Evolutionary conservation across 1,140 invertebrate species (phyloP), one percentile per base, ranked within the genome.

Genomic region (Platorchestia sp.): DNA sequence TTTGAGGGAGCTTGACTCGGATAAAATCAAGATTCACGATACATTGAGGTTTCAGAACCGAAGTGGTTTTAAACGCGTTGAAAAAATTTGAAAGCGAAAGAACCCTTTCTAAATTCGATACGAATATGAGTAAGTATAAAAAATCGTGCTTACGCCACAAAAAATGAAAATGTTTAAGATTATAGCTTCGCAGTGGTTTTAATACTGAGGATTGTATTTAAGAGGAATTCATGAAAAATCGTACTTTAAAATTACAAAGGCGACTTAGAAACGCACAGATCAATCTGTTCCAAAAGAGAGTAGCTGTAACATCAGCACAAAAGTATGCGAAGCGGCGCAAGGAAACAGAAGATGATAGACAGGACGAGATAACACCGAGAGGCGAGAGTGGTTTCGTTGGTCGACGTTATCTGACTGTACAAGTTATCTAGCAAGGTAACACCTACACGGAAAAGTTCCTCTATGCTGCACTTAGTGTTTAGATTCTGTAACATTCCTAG

Each of bases 361-460:
- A 93, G 91, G 44, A 42, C 43, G 87, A 44, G 41, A 93, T 93
- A 22, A 93, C 91, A 93, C 44, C 43, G 43, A 93, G 43, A 93
- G 91, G 91, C 91, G 91, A 93, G 91, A 93, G 44, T 93, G 36
- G 91, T 44, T 93, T 93, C 91, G 91, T 93, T 93, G 91, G 91
- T 44, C 91, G 91, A 93, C 91, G 91, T 45, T 93, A 45, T 47
- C 40, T 45, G 45, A 47, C 91, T 93, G 91, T 93, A 93, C 91
- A 93, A 75, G 59, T 75, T 75, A 75, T 75, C 59, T 75, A 75
- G 59, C 59, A 75, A 75, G 59, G 59, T 75, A 75, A 75, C 59
- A 75, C 59, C 59, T 75, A 75, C 14, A 75, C 59, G 59, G 59
- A 75, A 75, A 10, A 75, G 59, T 75, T 75, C 27, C 59, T 75